phyloP scores from a whole-genome alignment of 1,140 invertebrate genomes.

The Magallana ariakensis region DNA sequence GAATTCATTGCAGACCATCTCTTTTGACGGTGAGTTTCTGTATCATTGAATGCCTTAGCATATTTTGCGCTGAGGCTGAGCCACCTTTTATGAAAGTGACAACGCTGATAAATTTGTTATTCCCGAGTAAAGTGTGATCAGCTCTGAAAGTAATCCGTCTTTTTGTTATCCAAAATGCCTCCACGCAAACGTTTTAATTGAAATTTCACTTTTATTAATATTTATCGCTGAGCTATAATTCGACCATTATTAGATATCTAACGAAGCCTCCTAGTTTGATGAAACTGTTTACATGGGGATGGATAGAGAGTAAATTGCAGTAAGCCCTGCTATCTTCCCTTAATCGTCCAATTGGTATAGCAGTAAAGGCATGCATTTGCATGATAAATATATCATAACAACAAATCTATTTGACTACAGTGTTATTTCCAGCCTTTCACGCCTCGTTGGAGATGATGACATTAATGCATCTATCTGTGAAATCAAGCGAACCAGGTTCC shows the following conservation, averaged over 20 bases:
- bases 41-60: not conserved
- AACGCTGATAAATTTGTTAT: constrained; percentile 26
- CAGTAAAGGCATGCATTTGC: not conserved
- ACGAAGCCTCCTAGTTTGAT: not conserved
- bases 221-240: not conserved
- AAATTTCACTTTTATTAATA: constrained; percentile 16
- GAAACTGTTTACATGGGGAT: not conserved
- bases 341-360: not conserved
- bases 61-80: not conserved
- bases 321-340: not conserved
- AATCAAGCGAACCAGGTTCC: not conserved
- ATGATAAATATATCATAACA: constrained; percentile 24
- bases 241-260: not conserved
- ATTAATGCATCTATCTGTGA: constrained; percentile 20
- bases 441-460: not conserved
- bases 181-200: not conserved
- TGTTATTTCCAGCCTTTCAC: not conserved
- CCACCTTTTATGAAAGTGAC: constrained; percentile 28
- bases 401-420: not conserved
- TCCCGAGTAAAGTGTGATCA: not conserved
- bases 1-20: not conserved
- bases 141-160: not conserved
- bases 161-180: not conserved
- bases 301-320: not conserved
- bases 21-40: constrained; percentile 5